phyloP scores from a whole-genome alignment of 2,113 vertebrate genomes.

The Cettia cetti region DNA sequence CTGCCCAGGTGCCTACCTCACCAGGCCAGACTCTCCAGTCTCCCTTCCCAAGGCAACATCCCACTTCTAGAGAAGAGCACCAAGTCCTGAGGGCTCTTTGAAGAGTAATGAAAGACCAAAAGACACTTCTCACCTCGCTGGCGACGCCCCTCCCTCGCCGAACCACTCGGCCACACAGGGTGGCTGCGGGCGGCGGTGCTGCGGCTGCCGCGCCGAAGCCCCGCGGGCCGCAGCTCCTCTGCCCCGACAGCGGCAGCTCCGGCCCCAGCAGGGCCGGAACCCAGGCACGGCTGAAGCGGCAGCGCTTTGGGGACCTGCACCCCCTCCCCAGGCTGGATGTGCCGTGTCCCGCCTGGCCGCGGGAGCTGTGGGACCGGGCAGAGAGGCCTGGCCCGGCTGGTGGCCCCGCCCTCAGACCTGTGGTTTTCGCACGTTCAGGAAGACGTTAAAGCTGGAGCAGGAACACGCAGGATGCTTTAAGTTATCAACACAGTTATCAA shows the following conservation, averaged over 20 bases:
- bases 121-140: not conserved
- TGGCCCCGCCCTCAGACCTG: not conserved
- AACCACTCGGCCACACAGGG: not conserved
- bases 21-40: not conserved
- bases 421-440: not conserved
- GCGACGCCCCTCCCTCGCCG: fast-evolving
- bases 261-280: no score
- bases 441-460: not conserved
- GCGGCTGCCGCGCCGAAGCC: fast-evolving
- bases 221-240: not conserved
- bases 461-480: not conserved
- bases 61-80: not conserved
- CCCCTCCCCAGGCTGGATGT: fast-evolving
- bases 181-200: fast-evolving
- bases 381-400: fast-evolving
- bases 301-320: fast-evolving
- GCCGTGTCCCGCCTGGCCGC: fast-evolving
- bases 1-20: no score
- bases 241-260: not conserved
- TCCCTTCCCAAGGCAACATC: not conserved
- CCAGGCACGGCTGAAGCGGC: fast-evolving
- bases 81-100: not conserved
- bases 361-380: not conserved
- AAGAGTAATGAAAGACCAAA: not conserved
- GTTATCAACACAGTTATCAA: no score